These are phyloP conservation scores for Rhyacophila evoluta DNA, from an alignment of 2,888 invertebrate genomes.

Conservation along the genomic window DNA sequence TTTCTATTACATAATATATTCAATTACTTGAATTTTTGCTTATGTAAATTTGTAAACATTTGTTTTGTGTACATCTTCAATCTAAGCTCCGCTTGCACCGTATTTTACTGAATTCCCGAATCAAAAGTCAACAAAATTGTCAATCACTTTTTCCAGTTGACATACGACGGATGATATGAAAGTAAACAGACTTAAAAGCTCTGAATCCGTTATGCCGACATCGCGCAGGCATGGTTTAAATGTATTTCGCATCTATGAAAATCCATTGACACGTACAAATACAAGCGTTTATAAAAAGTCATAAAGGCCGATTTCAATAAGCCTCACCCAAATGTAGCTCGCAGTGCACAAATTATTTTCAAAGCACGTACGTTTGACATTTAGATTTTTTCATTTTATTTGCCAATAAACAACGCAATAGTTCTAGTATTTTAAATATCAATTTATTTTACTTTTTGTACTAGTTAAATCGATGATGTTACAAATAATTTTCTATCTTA, in stretches of 20 bases:
- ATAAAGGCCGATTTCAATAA: neutral
- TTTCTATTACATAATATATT: neutral
- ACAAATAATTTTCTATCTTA: no score
- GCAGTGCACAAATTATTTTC: no score
- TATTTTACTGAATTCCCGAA: neutral
- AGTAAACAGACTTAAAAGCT: constrained; percentile 48
- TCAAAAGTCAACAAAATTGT: constrained; percentile 31
- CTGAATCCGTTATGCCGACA: constrained; percentile 33
- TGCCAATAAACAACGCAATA: no score
- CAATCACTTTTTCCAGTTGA: constrained; percentile 43
- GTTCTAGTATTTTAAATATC: no score
- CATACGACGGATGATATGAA: constrained; percentile 41
- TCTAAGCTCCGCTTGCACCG: neutral
- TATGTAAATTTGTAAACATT: neutral
- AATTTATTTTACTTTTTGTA: no score
- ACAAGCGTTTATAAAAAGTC: constrained; percentile 32
- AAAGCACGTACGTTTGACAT: no score
- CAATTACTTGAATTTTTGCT: neutral
- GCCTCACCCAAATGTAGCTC: neutral
- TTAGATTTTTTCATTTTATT: no score
- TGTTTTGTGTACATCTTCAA: neutral
- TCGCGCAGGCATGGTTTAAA: constrained; percentile 34
- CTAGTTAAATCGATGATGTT: no score
- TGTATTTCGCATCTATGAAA: constrained; percentile 22
- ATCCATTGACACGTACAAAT: constrained; percentile 38